Conservation (phyloP, 2,888 invertebrate genomes). For the Arenicola marina region DNA sequence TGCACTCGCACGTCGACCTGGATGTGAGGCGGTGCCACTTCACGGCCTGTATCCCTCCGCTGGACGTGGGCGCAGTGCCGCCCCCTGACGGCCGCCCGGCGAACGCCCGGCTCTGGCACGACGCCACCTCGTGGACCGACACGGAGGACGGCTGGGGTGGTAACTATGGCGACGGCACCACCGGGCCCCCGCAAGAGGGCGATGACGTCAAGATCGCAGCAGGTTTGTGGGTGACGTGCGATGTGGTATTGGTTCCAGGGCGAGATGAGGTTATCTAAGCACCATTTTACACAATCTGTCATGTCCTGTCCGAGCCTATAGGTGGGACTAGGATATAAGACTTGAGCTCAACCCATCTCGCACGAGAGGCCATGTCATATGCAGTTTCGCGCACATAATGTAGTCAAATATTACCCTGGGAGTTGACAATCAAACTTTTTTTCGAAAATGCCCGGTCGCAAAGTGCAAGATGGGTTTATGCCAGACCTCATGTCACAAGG, state of each 20-base stretch:
- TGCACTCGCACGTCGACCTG: constrained; percentile 21
- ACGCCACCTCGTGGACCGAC: constrained; percentile 18
- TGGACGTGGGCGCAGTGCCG: constrained; percentile 31
- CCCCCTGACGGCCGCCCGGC: constrained; percentile 25
- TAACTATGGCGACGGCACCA: constrained; percentile 29
- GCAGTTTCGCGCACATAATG: not conserved
- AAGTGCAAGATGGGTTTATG: too few species aligned
- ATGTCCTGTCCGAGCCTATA: too few species aligned
- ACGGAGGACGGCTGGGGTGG: constrained; percentile 22
- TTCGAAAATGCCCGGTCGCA: too few species aligned
- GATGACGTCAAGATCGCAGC: constrained; percentile 38
- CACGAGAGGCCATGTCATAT: too few species aligned
- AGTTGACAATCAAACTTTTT: too few species aligned
- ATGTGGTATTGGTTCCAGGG: too few species aligned
- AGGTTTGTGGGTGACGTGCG: too few species aligned
- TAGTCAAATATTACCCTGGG: not conserved
- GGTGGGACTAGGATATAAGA: not conserved
- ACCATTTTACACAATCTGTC: not conserved
- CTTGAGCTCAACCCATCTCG: not conserved
- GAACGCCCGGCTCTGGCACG: constrained; percentile 21
- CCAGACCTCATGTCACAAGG: not conserved
- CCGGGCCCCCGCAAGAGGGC: constrained; percentile 32
- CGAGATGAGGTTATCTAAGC: too few species aligned
- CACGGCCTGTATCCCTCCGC: constrained; percentile 41
- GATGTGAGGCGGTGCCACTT: constrained; percentile 41